Base-by-base conservation (phyloP, 2,888 invertebrate genomes). In the Xanthia togata region DNA sequence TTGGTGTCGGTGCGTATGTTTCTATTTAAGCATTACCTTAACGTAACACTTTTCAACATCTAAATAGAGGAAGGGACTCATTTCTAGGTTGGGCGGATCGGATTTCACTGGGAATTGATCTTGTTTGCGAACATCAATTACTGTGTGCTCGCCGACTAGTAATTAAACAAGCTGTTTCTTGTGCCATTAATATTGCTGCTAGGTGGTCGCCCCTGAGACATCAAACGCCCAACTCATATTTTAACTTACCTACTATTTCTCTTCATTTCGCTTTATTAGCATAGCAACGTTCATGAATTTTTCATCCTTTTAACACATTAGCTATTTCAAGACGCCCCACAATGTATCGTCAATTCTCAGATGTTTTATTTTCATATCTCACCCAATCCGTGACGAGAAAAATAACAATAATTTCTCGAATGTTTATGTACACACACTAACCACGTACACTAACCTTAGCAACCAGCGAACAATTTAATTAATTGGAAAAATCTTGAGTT, bases 371-470 rank as follows among this genome's bases (percentile, higher is more conserved):
- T 78, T 79, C 67, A 76, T 81, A 50, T 68, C 74, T 59, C 65
- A 72, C 70, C 35, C 69, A 76, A 71, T 77, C 62, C 38, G 73
- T 75, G 74, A 82, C 73, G 73, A 68, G 72, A 80, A 85, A 83
- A 78, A 76, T 77, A 76, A 76, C 75, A 83, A 80, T 76, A 76
- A 78, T 75, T 73, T 78, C 80, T 72, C 73, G 63, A 71, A 81
- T 79, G 73, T 81, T 84, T 83, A 76, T 73, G 59, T 71, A 74
- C 82, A 83, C 77, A 77, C 74, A 76, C 83, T 87, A 87, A 87
- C 89, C 88, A n/a, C n/a, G 83, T 78, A 77, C 74, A 76, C 83
- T 87, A 87, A 87, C 89, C 88, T 92, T 92, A 88, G 89, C 88
- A 90, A 87, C 87, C 78, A 81, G 84, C 81, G 86, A 83, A 69